A percentile compares a stretch with the other conserved stretches of the same genome.
These are phyloP conservation scores for Holothuria glaberrima DNA, from an alignment of 35 echinoderm and acorn worm genomes.

Conservation along the genomic window DNA sequence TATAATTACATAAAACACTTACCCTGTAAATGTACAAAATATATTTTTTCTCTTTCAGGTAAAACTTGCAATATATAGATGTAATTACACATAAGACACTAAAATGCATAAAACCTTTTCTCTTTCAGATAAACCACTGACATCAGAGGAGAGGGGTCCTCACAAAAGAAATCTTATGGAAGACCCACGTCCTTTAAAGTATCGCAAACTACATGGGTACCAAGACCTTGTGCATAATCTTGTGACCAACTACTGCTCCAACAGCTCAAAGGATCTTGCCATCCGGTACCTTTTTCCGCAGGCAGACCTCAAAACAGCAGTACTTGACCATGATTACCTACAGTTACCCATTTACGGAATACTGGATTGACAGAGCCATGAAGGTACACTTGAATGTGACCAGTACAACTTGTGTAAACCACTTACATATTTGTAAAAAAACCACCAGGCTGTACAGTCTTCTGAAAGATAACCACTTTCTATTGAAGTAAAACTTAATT, in stretches of 20 bases:
- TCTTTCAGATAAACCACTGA: neutral
- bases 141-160: neutral
- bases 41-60: too few species aligned
- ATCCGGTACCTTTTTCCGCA: neutral
- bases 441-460: too few species aligned
- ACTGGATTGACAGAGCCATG: slow-evolving; percentile 22
- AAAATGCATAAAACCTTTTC: too few species aligned
- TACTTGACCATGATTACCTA: slow-evolving; percentile 2
- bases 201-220: neutral
- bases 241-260: neutral
- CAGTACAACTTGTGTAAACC: neutral
- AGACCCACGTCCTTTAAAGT: neutral
- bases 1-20: too few species aligned
- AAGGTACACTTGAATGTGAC: too few species aligned
- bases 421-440: too few species aligned
- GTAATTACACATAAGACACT: too few species aligned
- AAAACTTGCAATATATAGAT: too few species aligned
- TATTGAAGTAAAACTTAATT: too few species aligned
- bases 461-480: too few species aligned
- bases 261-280: neutral
- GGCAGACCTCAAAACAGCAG: slow-evolving; percentile 6
- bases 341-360: slow-evolving; percentile 6
- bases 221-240: neutral
- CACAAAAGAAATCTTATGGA: neutral
- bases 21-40: too few species aligned